Base-by-base conservation (phyloP, 2,888 invertebrate species). In the Ethmia dodecea region DNA sequence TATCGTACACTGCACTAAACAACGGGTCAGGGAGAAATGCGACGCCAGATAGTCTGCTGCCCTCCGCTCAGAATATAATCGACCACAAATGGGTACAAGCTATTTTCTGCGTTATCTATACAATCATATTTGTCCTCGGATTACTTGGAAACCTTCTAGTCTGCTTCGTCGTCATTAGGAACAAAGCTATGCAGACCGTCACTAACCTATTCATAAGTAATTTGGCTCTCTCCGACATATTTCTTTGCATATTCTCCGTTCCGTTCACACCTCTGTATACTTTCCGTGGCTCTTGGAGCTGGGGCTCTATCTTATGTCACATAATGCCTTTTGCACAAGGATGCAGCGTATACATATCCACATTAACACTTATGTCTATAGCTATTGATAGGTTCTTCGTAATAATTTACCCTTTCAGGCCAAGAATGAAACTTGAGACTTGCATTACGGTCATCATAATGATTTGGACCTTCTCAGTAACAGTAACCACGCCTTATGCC, bases 121-220 rank as follows among this genome's bases (percentile, higher is more conserved):
- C 92, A 5, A 87, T 90, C 9, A 95, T 98, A 45, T 99, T 98
- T 68, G 89, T 95, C 0, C 86, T 97, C 27, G 99, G 99, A 2
- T 87, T 97, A 1, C 91, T 93, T 52, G 98, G 98, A 0, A 98
- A 98, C 73, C 89, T 93, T 0, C 83, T 99, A 11, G 98, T 99
- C 13, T 96, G 97, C 61, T 98, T 93, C 65, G 97, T 99, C 10
- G 98, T 99, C 4, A 89, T 94, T 20, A 89, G 96, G 16, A 98
- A 97, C 77, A 93, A 92, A 50, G 93, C 95, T 15, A 98, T 99
- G 98, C 98, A 98, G 68, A 97, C 98, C 0, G 98, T 99, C 22
- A 99, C 99, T 3, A 99, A 99, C 72, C 90, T 97, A 33, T 99
- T 99, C 81, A 99, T 99, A 63, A 95, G 96, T 26, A 99, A 99